These are phyloP conservation scores for Clanis bilineata DNA, from an alignment of 2,888 invertebrate species.

Conservation along the genomic window DNA sequence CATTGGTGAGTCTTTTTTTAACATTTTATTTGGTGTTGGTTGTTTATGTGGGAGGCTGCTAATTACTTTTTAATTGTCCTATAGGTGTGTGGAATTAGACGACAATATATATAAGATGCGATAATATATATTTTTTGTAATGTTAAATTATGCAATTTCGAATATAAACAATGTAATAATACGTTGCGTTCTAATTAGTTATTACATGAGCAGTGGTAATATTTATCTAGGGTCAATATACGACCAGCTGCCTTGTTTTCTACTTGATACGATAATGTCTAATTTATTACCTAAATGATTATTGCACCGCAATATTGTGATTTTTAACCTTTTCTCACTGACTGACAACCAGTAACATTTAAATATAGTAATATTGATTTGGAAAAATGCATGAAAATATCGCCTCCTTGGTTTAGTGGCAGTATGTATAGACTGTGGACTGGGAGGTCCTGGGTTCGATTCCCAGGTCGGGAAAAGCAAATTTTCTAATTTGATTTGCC, in stretches of 20 bases:
- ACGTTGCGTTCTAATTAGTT: slow-evolving; percentile 36
- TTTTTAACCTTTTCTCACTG: slow-evolving; percentile 16
- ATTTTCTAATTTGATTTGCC: too few species aligned
- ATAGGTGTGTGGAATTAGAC: background rate
- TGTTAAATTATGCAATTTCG: background rate
- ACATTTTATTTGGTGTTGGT: slow-evolving; percentile 48
- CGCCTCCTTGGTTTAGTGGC: too few species aligned
- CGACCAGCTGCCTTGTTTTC: slow-evolving; percentile 43
- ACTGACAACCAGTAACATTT: background rate
- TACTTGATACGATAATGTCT: slow-evolving; percentile 44
- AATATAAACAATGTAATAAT: slow-evolving; percentile 25
- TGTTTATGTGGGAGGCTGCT: slow-evolving; percentile 50
- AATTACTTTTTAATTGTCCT: slow-evolving; percentile 38
- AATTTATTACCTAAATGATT: slow-evolving; percentile 42
- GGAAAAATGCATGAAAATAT: too few species aligned
- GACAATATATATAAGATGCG: too few species aligned
- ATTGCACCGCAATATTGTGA: slow-evolving; percentile 22
- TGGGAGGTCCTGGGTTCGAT: too few species aligned
- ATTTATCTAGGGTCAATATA: slow-evolving; percentile 66
- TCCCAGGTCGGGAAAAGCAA: too few species aligned
- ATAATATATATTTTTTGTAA: too few species aligned
- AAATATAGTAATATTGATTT: background rate
- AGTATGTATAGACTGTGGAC: too few species aligned
- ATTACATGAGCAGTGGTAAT: slow-evolving; percentile 40
- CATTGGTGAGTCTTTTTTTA: slow-evolving; percentile 73